phyloP scores from a whole-genome alignment of 2,797 vertebrate species.

The Pygocentrus nattereri region DNA sequence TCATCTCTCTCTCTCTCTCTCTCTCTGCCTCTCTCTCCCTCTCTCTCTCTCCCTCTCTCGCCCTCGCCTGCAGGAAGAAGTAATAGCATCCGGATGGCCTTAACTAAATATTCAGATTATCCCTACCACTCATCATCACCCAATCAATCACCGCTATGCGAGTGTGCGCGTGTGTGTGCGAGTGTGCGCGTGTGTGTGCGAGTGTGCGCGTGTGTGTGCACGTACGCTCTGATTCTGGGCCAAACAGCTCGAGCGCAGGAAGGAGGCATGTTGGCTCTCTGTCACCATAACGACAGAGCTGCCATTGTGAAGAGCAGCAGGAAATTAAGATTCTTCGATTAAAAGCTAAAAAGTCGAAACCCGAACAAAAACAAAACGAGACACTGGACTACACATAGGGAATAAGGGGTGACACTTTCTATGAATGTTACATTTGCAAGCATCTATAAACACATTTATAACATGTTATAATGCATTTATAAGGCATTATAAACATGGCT shows the following conservation, averaged over 20 bases:
- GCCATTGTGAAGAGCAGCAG: conserved; percentile 55
- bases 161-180: conserved; percentile 58
- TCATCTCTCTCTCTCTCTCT: conserved; percentile 17
- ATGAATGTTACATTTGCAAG: too few relatives aligned
- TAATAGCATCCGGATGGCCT: conserved; percentile 80
- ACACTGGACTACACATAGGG: conserved; percentile 5
- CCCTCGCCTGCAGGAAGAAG: conserved; percentile 52
- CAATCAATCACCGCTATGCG: conserved; percentile 74
- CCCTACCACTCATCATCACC: conserved; percentile 74
- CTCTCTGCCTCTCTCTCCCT: conserved; percentile 12
- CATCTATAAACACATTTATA: too few relatives aligned
- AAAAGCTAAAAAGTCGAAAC: conserved; percentile 56
- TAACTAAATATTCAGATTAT: conserved; percentile 83
- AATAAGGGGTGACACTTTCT: too few relatives aligned
- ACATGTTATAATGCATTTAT: too few relatives aligned
- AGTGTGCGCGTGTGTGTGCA: conserved; percentile 47
- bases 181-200: conserved; percentile 47
- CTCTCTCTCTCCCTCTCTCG: conserved; percentile 11
- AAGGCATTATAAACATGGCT: too few relatives aligned
- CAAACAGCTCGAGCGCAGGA: conserved; percentile 53
- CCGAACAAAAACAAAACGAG: conserved; percentile 24
- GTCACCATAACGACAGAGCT: conserved; percentile 51
- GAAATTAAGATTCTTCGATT: conserved; percentile 60
- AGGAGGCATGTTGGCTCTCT: conserved; percentile 40
- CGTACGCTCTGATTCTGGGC: conserved; percentile 43